phyloP scores from a whole-genome alignment of 2,797 vertebrate species.

The Gallinago stenura region DNA sequence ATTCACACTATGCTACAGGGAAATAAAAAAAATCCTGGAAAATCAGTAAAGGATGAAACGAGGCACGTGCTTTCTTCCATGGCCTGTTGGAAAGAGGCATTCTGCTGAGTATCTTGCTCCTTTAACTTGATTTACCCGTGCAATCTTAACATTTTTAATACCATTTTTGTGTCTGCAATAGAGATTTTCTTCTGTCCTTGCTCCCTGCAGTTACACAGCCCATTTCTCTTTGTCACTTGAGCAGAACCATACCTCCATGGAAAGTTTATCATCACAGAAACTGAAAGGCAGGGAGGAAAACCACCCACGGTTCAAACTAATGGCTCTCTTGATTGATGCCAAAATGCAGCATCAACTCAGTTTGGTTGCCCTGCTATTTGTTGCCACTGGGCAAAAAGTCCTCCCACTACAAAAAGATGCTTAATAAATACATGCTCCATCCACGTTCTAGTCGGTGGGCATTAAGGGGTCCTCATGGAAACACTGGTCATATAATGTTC shows the following conservation, averaged over 20 bases:
- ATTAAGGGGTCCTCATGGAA: not conserved
- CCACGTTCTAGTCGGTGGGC: not conserved
- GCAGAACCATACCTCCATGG: not conserved
- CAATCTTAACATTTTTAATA: conserved; percentile 48
- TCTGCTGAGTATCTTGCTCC: not conserved
- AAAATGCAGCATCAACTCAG: not conserved
- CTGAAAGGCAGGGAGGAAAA: conserved; percentile 42
- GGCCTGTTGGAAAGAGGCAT: not conserved
- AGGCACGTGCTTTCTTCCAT: not conserved
- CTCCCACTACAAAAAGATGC: not conserved
- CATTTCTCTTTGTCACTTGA: conserved; percentile 63
- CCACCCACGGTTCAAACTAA: conserved; percentile 16
- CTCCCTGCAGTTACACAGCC: conserved; percentile 9
- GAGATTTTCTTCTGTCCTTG: conserved; percentile 56
- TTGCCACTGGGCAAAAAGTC: not conserved
- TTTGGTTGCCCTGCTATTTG: not conserved
- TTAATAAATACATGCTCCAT: not conserved
- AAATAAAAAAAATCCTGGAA: not conserved
- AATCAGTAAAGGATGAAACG: not conserved
- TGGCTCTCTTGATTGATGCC: conserved; percentile 9
- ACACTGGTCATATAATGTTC: not conserved
- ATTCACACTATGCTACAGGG: not conserved
- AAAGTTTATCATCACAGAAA: conserved; percentile 52
- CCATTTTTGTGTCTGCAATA: conserved; percentile 18
- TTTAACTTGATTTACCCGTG: conserved; percentile 16